Percentiles rank a stretch among this genome's conserved stretches.
Evolutionary conservation across 2,113 vertebrate species (phyloP).

Genomic region (Gnathonemus echidnorhynchus): DNA sequence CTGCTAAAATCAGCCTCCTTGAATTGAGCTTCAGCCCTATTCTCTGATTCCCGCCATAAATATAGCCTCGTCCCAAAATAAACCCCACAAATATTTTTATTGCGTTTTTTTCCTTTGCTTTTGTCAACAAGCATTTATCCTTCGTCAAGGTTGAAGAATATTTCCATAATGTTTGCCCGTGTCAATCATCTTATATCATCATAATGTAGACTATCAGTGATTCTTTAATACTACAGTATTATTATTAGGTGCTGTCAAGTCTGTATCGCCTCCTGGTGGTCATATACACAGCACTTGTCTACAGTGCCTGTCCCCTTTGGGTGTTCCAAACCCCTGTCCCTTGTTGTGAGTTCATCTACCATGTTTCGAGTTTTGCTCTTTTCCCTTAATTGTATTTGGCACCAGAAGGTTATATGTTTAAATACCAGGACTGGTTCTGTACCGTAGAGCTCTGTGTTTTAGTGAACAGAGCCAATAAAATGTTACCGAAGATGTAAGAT

Average conservation of each 20-base stretch:
- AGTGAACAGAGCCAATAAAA: not conserved
- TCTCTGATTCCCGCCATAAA: not conserved
- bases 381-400: not conserved
- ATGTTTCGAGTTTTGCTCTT: not conserved
- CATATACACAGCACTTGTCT: not conserved
- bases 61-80: not conserved
- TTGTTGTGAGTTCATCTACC: not conserved
- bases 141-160: not conserved
- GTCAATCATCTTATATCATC: not conserved
- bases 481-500: not conserved
- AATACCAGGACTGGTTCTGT: not conserved
- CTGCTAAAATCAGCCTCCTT: not conserved
- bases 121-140: not conserved
- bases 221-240: not conserved
- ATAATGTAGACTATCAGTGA: not conserved
- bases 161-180: not conserved
- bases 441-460: not conserved
- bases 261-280: not conserved
- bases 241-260: not conserved
- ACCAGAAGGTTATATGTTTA: not conserved
- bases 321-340: not conserved
- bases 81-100: not conserved
- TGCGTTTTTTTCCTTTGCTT: not conserved
- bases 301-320: not conserved
- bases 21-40: not conserved